phyloP scores from a whole-genome alignment of 2,797 vertebrate genomes.

The Nasua narica region DNA sequence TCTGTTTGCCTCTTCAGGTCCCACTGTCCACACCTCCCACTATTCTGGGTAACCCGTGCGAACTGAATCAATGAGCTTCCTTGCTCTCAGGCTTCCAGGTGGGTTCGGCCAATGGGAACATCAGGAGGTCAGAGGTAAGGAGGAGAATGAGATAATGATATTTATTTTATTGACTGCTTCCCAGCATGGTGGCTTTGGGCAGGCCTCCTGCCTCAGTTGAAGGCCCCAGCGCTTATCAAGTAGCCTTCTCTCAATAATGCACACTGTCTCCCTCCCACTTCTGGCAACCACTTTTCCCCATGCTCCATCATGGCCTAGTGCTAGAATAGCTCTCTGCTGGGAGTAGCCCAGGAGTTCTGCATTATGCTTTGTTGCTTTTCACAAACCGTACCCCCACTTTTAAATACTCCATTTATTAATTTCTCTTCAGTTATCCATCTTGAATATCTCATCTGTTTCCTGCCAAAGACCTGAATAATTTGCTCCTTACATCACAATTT shows the following conservation, averaged over 20 bases:
- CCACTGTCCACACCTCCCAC: neutral
- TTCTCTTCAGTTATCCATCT: neutral
- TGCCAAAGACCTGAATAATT: constrained; percentile 5
- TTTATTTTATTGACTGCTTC: neutral
- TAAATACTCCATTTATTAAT: neutral
- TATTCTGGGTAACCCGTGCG: neutral
- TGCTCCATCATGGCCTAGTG: neutral
- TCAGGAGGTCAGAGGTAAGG: neutral
- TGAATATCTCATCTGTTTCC: constrained; percentile 3
- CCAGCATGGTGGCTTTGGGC: neutral
- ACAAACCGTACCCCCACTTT: neutral
- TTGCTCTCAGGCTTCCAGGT: neutral
- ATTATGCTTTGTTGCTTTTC: neutral
- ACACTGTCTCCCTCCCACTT: neutral
- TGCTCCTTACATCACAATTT: neutral
- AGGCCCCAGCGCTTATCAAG: neutral
- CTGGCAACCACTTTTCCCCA: neutral
- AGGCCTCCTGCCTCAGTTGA: neutral
- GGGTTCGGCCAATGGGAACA: neutral
- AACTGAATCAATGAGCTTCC: neutral
- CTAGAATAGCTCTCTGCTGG: neutral
- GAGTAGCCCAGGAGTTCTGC: neutral
- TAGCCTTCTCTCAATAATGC: neutral
- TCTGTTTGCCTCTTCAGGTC: neutral
- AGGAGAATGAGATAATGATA: neutral